Evolutionary conservation across 2,113 vertebrate genomes (phyloP), one percentile per base, ranked within the genome.

Genomic region (Craseonycteris thonglongyai): DNA sequence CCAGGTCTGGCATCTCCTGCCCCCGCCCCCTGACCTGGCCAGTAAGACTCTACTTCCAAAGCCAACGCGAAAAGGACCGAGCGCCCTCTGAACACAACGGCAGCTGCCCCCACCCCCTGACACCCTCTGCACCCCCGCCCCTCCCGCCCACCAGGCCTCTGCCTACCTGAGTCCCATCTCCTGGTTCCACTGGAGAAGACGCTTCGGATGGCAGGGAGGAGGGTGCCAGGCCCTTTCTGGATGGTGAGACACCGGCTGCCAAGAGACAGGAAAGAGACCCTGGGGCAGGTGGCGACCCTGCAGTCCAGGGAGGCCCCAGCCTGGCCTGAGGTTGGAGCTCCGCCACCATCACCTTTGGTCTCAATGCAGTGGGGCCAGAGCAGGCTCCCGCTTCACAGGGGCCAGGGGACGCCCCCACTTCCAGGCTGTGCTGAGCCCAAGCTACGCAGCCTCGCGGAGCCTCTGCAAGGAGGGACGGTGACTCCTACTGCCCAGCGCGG

Each of bases 141-240:
- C 45, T 19, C 63, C 9, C 2, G 0, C 38, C 66, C n/a, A 21
- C 35, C 10, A 59, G 61, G 14, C 15, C n/a, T 11, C 56, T 21
- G 56, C 92, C 72, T 84, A 91, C 91, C 66, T 95, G 89, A 30
- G 49, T 59, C 40, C 21, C 12, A 1, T 84, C 81, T 85, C 6
- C 96, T 66, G 97, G 85, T 69, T 97, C 81, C 0, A 95, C 88
- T 8, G 92, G 98, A 97, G 98, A 98, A 91, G 98, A 97, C 33
- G 97, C 98, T 45, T 98, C 98, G 35, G 98, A 97, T 95, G 92
- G 93, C 35, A 93, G 97, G 26, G 85, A 97, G 16, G 96, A 97
- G 82, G 97, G 91, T 75, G 97, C 95, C 30, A 98, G 97, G 85
- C 97, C 98, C 97, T 99, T 99, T 98, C 98, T 96, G 91, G 98